Percentiles rank a stretch among this genome's conserved stretches.
Evolutionary conservation across 2,888 invertebrate species (phyloP).

Genomic region (Sphinx pinastri): DNA sequence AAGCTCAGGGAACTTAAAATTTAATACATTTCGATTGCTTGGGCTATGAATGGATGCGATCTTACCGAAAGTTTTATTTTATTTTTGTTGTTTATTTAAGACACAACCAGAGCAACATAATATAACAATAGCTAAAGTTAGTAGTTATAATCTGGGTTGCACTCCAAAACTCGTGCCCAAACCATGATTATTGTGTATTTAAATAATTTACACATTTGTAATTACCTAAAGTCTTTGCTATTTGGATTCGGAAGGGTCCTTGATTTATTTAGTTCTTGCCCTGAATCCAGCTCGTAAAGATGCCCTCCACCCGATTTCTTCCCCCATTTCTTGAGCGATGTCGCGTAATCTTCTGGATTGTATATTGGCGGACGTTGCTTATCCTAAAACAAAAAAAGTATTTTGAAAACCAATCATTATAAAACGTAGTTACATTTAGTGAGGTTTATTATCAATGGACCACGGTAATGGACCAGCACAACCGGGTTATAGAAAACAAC

Average conservation of each 20-base stretch:
- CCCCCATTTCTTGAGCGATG: conserved; percentile 92
- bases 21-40: too few relatives aligned
- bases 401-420: not conserved
- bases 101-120: too few relatives aligned
- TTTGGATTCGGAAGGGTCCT: conserved; percentile 70
- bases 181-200: too few relatives aligned
- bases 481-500: not conserved
- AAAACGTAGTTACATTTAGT: not conserved
- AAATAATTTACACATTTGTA: not conserved
- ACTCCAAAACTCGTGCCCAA: too few relatives aligned
- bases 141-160: too few relatives aligned
- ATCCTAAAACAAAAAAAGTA: conserved; percentile 78
- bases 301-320: conserved; percentile 82
- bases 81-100: too few relatives aligned
- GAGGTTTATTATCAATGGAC: too few relatives aligned
- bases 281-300: conserved; percentile 67
- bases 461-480: not conserved
- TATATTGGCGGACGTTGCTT: conserved; percentile 94
- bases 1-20: too few relatives aligned
- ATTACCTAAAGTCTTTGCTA: conserved; percentile 77
- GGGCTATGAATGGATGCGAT: too few relatives aligned
- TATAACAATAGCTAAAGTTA: too few relatives aligned
- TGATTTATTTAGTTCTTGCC: conserved; percentile 66
- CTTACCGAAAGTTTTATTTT: too few relatives aligned
- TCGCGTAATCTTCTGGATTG: conserved; percentile 94